Evolutionary conservation across 2,888 invertebrate genomes (phyloP).

Genomic region (Andrena flavipes): DNA sequence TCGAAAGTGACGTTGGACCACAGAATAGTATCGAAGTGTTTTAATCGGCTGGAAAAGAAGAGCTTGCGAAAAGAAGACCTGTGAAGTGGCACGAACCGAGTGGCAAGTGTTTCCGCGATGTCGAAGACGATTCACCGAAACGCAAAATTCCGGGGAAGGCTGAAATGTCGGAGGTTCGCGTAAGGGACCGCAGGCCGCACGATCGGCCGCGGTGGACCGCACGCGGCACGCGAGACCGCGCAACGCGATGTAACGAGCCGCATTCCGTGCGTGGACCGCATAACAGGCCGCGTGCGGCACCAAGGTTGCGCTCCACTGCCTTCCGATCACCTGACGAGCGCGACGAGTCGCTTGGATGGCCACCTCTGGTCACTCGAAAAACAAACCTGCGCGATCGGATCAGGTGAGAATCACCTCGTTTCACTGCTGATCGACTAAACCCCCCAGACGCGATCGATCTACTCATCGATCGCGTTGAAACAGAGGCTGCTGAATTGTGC

Average conservation of each 20-base stretch:
- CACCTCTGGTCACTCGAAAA: conserved; percentile 28
- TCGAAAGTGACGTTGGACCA: too few species aligned
- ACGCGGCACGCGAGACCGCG: conserved; percentile 55
- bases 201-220: conserved; percentile 55
- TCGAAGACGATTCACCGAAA: conserved; percentile 3
- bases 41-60: too few species aligned
- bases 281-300: conserved; percentile 46
- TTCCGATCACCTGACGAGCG: not conserved
- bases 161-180: conserved; percentile 53
- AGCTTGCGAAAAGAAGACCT: too few species aligned
- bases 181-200: conserved; percentile 58
- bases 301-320: conserved; percentile 47
- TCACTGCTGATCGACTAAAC: not conserved
- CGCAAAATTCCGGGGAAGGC: conserved; percentile 47
- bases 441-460: not conserved
- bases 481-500: not conserved
- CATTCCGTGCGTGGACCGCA: conserved; percentile 58
- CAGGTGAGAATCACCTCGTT: conserved; percentile 20
- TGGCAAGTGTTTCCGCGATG: not conserved
- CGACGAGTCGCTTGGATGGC: too few species aligned
- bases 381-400: conserved; percentile 16
- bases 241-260: conserved; percentile 48
- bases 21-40: too few species aligned
- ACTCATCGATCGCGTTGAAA: not conserved
- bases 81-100: too few species aligned